Evolutionary conservation across 2,797 vertebrate genomes (phyloP).

Genomic region (Steatocranus sp.): DNA sequence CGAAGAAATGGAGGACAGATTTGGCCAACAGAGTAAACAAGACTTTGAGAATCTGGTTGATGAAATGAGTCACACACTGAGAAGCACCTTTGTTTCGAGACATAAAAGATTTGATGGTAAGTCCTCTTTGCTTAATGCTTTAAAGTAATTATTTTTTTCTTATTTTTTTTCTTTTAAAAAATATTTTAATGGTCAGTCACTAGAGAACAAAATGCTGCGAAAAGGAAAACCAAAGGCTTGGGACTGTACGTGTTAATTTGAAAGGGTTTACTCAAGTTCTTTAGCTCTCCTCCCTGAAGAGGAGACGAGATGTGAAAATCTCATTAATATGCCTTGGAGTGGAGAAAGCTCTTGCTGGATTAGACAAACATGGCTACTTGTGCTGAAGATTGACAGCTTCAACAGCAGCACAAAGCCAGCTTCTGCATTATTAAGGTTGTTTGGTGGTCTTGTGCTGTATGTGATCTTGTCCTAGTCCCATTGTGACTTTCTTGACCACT

Average conservation of each 20-base stretch:
- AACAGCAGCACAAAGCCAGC: constrained; percentile 33
- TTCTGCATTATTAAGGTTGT: constrained; percentile 51
- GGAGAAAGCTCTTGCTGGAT: constrained; percentile 53
- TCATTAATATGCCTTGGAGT: constrained; percentile 58
- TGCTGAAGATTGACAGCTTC: constrained; percentile 52
- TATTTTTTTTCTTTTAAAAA: background rate
- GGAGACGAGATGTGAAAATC: constrained; percentile 46
- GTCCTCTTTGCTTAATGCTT: constrained; percentile 29
- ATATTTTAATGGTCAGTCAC: background rate
- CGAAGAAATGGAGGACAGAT: constrained; percentile 90
- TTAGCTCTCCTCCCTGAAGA: constrained; percentile 18
- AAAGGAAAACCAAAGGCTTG: constrained; percentile 10
- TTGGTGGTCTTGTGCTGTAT: constrained; percentile 32
- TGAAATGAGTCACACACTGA: constrained; percentile 87
- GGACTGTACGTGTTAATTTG: constrained; percentile 27
- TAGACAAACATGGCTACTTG: constrained; percentile 60
- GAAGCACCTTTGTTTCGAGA: constrained; percentile 88
- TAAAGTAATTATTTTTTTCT: background rate
- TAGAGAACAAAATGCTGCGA: background rate
- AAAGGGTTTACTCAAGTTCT: constrained; percentile 22
- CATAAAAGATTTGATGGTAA: constrained; percentile 97
- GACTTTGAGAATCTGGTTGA: constrained; percentile 93
- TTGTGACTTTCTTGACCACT: constrained; percentile 46
- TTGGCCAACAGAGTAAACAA: constrained; percentile 89
- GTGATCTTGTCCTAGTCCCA: constrained; percentile 34